These are phyloP conservation scores for Danaus chrysippus DNA, from an alignment of 2,888 invertebrate genomes.

Conservation along the genomic window DNA sequence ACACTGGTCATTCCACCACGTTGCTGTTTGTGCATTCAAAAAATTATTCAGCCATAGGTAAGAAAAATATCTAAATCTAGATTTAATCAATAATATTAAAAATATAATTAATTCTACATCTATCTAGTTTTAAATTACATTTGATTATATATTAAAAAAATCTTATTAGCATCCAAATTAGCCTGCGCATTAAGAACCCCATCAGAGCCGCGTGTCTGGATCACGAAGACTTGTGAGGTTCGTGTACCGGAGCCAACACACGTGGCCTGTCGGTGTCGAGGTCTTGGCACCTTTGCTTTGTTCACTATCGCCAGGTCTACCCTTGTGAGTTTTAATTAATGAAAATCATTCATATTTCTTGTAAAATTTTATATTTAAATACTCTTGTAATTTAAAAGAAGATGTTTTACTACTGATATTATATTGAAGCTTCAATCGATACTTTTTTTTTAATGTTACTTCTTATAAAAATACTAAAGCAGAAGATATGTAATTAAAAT, in stretches of 20 bases:
- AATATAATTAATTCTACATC: too few species aligned
- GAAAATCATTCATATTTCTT: not conserved
- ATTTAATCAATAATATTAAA: not conserved
- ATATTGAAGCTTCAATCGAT: too few species aligned
- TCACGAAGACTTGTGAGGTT: slow-evolving; percentile 63
- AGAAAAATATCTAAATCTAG: slow-evolving; percentile 31
- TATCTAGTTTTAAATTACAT: too few species aligned
- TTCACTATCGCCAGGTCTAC: slow-evolving; percentile 61
- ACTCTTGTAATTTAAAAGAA: not conserved
- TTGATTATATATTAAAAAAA: too few species aligned
- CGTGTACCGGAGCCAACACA: slow-evolving; percentile 60
- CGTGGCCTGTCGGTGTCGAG: slow-evolving; percentile 61
- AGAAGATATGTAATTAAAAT: too few species aligned
- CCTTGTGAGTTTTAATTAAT: slow-evolving; percentile 49
- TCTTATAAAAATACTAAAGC: too few species aligned
- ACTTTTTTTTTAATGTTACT: too few species aligned
- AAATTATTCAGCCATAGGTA: slow-evolving; percentile 66
- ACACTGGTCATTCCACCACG: slow-evolving; percentile 59
- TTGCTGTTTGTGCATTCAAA: slow-evolving; percentile 60
- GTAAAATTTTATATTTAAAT: not conserved
- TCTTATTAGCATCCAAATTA: slow-evolving; percentile 53
- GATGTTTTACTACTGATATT: too few species aligned
- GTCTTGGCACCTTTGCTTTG: slow-evolving; percentile 63
- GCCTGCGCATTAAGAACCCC: slow-evolving; percentile 65
- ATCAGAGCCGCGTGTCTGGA: slow-evolving; percentile 71